These are phyloP conservation scores for Drosophila ustulata DNA, from an alignment of 2,888 invertebrate species.

Conservation along the genomic window DNA sequence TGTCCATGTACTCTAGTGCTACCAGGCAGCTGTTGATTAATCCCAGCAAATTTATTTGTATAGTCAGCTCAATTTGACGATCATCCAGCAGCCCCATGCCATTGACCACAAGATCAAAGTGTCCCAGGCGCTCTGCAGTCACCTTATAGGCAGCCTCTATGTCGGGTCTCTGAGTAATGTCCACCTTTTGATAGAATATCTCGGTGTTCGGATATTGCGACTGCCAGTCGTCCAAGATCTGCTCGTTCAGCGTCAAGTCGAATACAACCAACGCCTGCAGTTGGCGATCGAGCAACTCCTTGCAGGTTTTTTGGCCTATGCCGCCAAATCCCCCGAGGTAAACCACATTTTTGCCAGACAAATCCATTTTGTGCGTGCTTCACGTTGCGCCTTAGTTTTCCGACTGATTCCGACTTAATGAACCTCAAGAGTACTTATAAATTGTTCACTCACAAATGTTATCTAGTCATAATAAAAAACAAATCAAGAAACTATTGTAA, in stretches of 20 bases:
- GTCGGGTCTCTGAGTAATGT: slow-evolving; percentile 73
- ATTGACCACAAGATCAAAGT: slow-evolving; percentile 81
- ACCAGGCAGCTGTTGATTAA: slow-evolving; percentile 83
- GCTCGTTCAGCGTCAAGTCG: slow-evolving; percentile 69
- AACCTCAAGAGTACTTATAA: no score
- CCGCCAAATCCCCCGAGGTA: slow-evolving; percentile 83
- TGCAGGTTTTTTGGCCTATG: slow-evolving; percentile 75
- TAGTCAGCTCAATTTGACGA: slow-evolving; percentile 68
- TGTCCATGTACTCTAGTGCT: slow-evolving; percentile 84
- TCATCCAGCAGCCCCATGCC: slow-evolving; percentile 82
- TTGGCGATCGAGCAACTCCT: slow-evolving; percentile 58
- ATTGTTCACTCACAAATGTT: no score
- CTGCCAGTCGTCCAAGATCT: slow-evolving; percentile 56
- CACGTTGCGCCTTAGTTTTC: neutral
- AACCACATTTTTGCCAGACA: slow-evolving; percentile 78
- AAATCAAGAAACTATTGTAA: no score
- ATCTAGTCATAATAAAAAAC: no score
- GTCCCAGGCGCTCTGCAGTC: slow-evolving; percentile 55
- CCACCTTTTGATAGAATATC: slow-evolving; percentile 71
- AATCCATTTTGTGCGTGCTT: slow-evolving; percentile 56
- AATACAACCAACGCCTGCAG: slow-evolving; percentile 75
- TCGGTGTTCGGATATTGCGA: slow-evolving; percentile 42
- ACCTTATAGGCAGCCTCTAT: slow-evolving; percentile 72
- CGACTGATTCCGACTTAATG: no score
- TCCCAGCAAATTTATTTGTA: slow-evolving; percentile 85